phyloP scores from a whole-genome alignment of 2,797 vertebrate genomes.

The Acestrorhynchus altus region DNA sequence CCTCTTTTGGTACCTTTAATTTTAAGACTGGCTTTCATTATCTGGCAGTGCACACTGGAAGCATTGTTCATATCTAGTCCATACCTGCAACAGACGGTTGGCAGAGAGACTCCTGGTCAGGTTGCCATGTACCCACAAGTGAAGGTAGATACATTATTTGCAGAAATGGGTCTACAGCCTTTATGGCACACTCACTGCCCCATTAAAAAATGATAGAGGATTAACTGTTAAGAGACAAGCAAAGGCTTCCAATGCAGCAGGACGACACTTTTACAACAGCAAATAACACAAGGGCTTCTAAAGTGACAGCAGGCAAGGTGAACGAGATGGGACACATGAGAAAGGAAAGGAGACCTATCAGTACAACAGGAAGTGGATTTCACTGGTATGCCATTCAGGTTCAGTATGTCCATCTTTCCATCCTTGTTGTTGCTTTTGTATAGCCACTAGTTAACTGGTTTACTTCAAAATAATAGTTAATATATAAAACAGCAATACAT shows the following conservation, averaged over 20 bases:
- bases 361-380: not conserved
- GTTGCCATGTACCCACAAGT: constrained; percentile 77
- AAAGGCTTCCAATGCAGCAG: constrained; percentile 62
- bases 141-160: constrained; percentile 74
- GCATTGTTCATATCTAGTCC: constrained; percentile 6
- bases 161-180: constrained; percentile 66
- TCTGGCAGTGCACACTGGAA: not conserved
- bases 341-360: constrained; percentile 1
- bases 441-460: constrained; percentile 1
- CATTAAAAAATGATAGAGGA: constrained; percentile 80
- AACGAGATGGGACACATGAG: constrained; percentile 39
- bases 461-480: constrained; percentile 12
- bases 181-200: constrained; percentile 75
- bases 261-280: constrained; percentile 56
- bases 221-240: constrained; percentile 78
- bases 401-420: not conserved
- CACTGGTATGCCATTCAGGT: not conserved
- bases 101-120: constrained; percentile 57
- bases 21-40: constrained; percentile 15
- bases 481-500: not conserved
- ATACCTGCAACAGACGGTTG: not conserved
- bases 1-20: not conserved
- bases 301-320: constrained; percentile 42
- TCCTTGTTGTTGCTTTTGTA: not conserved
- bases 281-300: constrained; percentile 21